Conservation (phyloP, 2,888 invertebrate species). For the Caenorhabditis japonica region DNA sequence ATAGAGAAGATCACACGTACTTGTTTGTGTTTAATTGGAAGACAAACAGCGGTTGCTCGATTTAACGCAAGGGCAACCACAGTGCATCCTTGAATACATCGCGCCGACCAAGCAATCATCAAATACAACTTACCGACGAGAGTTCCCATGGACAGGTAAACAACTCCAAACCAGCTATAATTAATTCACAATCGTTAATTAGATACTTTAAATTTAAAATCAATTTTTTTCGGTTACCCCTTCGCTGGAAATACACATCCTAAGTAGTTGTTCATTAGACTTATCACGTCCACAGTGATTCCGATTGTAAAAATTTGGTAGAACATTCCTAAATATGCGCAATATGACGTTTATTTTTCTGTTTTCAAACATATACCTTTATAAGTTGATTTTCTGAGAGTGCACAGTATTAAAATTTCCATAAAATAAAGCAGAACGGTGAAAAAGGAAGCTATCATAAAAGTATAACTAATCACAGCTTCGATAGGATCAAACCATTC, state of each 20-base stretch:
- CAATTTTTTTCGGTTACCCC: conserved; percentile 36
- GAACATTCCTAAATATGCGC: conserved; percentile 58
- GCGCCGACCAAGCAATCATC: conserved; percentile 54
- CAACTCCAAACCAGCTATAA: conserved; percentile 46
- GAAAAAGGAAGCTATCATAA: conserved; percentile 46
- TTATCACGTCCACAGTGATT: conserved; percentile 53
- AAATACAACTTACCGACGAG: conserved; percentile 58
- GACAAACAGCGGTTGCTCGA: conserved; percentile 59
- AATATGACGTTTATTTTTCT: too few relatives aligned
- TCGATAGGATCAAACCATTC: conserved; percentile 55
- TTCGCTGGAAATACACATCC: conserved; percentile 60
- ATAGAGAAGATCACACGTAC: conserved; percentile 14
- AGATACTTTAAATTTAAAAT: too few relatives aligned
- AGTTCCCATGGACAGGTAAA: conserved; percentile 56
- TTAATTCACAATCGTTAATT: too few relatives aligned
- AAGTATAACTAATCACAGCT: conserved; percentile 42
- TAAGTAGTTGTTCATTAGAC: conserved; percentile 56
- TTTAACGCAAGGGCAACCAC: conserved; percentile 55
- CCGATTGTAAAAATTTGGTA: conserved; percentile 61
- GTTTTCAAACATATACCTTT: conserved; percentile 30
- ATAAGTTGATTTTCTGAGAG: conserved; percentile 47
- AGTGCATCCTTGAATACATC: conserved; percentile 59
- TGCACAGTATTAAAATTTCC: conserved; percentile 53
- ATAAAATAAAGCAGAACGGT: conserved; percentile 51
- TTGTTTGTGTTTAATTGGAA: conserved; percentile 59